Evolutionary conservation across 2,888 invertebrate genomes (phyloP), one percentile per base, ranked within the genome.

Genomic region (Chorisops tibialis): DNA sequence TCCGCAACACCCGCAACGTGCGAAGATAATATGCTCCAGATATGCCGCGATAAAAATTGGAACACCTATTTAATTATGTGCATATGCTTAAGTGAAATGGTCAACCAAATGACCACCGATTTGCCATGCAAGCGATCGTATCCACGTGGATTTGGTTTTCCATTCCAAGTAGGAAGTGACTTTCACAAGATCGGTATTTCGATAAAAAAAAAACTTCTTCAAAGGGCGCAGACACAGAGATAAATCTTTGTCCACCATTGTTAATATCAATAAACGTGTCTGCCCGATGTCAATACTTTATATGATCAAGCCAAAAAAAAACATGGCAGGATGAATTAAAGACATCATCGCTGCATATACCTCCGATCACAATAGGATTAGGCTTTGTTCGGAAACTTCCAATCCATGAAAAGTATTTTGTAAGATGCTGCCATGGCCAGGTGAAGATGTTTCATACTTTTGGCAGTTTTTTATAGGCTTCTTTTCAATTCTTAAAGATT

Each of bases 311-410:
- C n/a, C 12, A 50, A 35, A 35, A 16, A 30, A 35, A 50, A 50
- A 50, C 35, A 50, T 35, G 35, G 35, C 30, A 50, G 50, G 50
- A 50, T 50, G 16, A 50, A 50, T 50, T 50, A 50, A 50, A 35
- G 37, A 50, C 50, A 50, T 50, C 50, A 50, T 35, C 50, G 50
- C 9, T 35, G 50, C 50, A 30, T 50, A 37, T 48, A 50, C 50
- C 50, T 50, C 9, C 50, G 50, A 30, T 35, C 50, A 50, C 50
- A 50, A 50, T 50, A 50, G 37, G 50, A 50, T 50, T 50, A 50
- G 30, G 11, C 50, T 35, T 50, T 50, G 50, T 50, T 35, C 18
- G 16, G 50, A 30, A 30, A 35, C 9, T 12, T 7, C 50, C 50
- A 24, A 35, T 50, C 35, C 30, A 50, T 16, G 37, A 50, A 50